Evolutionary conservation across 2,797 vertebrate genomes (phyloP).

Genomic region (Nannoperca australis): DNA sequence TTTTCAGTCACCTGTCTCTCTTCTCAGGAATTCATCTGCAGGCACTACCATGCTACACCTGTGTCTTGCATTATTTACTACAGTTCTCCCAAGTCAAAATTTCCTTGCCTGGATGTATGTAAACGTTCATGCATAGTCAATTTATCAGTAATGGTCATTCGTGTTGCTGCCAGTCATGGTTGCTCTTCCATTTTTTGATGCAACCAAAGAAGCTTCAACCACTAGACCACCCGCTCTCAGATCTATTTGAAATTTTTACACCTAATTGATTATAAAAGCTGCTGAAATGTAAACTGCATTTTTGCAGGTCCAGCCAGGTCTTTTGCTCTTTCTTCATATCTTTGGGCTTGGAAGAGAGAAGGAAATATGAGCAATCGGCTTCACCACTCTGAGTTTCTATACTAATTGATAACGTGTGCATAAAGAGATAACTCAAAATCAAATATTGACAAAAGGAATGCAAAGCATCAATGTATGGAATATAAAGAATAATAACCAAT

Average conservation of each 20-base stretch:
- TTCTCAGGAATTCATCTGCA: no score
- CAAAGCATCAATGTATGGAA: no score
- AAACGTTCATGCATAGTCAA: conserved; percentile 16
- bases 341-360: conserved; percentile 41
- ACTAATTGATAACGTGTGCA: conserved; percentile 80
- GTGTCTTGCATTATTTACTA: conserved; percentile 15
- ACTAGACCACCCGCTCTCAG: conserved; percentile 43
- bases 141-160: conserved; percentile 32
- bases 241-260: conserved; percentile 56
- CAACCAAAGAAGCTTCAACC: conserved; percentile 22
- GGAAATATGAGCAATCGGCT: conserved; percentile 52
- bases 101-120: conserved; percentile 6
- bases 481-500: no score
- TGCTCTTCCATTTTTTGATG: conserved; percentile 30
- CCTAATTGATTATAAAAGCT: conserved; percentile 56
- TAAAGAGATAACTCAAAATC: conserved; percentile 55
- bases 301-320: conserved; percentile 46
- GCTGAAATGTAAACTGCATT: conserved; percentile 64
- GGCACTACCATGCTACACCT: conserved; percentile 60
- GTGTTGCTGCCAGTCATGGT: conserved; percentile 6
- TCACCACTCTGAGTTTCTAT: conserved; percentile 53
- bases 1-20: no score
- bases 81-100: neutral
- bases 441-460: no score
- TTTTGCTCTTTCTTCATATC: conserved; percentile 32